phyloP scores from a whole-genome alignment of 2,797 vertebrate genomes.

The Sternarchorhynchus goeldii region DNA sequence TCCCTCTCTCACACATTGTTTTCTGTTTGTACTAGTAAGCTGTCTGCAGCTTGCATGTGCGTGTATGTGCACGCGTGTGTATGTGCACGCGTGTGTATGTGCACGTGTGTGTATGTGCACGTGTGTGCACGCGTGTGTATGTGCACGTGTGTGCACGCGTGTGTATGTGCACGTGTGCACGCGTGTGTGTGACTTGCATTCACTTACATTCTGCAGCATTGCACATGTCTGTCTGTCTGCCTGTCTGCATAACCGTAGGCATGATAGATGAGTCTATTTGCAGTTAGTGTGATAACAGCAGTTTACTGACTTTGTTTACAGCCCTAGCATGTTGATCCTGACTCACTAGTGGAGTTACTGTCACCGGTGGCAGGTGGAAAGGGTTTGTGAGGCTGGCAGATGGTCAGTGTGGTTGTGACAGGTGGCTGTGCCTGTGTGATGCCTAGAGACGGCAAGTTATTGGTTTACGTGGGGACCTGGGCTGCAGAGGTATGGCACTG shows the following conservation, averaged over 20 bases:
- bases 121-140: constrained; percentile 25
- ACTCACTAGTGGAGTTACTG: background rate
- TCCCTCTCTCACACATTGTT: background rate
- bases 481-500: background rate
- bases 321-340: background rate
- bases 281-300: too few species aligned
- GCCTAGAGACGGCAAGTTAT: background rate
- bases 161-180: constrained; percentile 26
- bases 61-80: background rate
- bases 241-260: background rate
- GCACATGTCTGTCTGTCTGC: background rate
- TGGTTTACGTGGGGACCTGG: background rate
- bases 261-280: background rate
- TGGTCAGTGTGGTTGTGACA: constrained; percentile 19
- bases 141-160: constrained; percentile 24
- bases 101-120: constrained; percentile 29
- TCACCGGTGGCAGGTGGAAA: background rate
- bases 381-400: background rate
- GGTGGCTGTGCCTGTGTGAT: constrained; percentile 1
- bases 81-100: background rate
- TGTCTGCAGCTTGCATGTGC: constrained; percentile 20
- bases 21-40: constrained; percentile 14
- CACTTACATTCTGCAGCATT: constrained; percentile 1
- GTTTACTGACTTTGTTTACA: too few species aligned
- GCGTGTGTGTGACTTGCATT: constrained; percentile 23